phyloP scores from a whole-genome alignment of 2,113 vertebrate genomes.

The Tachycineta bicolor region DNA sequence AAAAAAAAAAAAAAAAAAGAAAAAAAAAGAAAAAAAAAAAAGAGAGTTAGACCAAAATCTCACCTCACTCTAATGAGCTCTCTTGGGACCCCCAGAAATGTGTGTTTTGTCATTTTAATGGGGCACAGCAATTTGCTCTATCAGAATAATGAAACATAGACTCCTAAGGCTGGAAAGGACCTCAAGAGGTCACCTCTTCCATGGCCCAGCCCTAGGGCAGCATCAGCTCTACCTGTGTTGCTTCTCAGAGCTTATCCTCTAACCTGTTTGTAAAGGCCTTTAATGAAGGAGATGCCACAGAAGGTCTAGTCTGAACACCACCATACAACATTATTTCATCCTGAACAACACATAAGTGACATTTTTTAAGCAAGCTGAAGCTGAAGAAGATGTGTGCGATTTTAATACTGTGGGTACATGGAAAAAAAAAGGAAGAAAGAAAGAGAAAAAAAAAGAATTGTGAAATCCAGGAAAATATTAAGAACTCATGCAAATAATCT shows the following conservation, averaged over 20 bases:
- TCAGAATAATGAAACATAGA: conserved; percentile 20
- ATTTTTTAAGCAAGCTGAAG: not conserved
- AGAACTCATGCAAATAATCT: not conserved
- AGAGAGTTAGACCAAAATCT: not conserved
- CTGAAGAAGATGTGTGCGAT: not conserved
- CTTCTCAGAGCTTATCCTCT: not conserved
- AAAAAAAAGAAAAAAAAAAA: not conserved
- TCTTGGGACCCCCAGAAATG: not conserved
- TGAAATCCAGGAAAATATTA: not conserved
- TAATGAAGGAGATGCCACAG: conserved; percentile 17
- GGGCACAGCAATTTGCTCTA: not conserved
- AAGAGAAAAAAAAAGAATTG: accelerated
- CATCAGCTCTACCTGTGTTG: conserved; percentile 10
- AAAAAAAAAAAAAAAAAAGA: not conserved
- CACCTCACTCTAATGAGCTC: conserved; percentile 54
- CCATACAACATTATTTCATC: not conserved
- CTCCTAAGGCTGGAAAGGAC: not conserved
- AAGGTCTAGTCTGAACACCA: not conserved
- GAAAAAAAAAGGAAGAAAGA: not conserved
- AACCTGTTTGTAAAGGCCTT: not conserved
- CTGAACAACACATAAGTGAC: not conserved
- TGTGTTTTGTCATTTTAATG: conserved; percentile 28
- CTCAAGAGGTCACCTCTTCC: conserved; percentile 17
- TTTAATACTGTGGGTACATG: not conserved
- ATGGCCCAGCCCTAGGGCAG: conserved; percentile 33